Evolutionary conservation across 2,888 invertebrate genomes (phyloP).

Genomic region (Cheiracanthium punctorium): DNA sequence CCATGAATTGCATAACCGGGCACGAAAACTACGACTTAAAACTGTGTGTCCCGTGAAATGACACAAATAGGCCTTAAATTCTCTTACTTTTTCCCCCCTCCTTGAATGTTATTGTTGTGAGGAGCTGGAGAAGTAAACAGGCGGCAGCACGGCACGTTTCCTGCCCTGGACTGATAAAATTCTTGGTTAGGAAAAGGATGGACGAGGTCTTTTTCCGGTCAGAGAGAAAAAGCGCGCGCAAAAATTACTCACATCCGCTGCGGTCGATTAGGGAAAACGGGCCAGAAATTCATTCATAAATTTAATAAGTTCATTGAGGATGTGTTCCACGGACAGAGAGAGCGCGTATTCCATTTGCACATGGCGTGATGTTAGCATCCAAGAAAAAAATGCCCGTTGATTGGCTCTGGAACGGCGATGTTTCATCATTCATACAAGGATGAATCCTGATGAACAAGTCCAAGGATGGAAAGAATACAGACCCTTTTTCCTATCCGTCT

Average conservation of each 20-base stretch:
- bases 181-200: conserved; percentile 8
- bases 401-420: too few relatives aligned
- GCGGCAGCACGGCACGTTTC: background rate
- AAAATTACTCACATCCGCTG: conserved; percentile 21
- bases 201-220: background rate
- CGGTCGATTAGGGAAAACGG: background rate
- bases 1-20: too few relatives aligned
- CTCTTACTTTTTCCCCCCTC: too few relatives aligned
- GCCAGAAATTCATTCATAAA: conserved; percentile 48
- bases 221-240: conserved; percentile 8
- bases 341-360: too few relatives aligned
- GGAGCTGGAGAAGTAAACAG: background rate
- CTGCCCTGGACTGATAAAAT: background rate
- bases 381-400: too few relatives aligned
- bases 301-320: background rate
- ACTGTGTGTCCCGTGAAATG: background rate
- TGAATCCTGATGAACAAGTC: too few relatives aligned
- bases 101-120: background rate
- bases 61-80: background rate
- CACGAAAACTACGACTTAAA: too few relatives aligned
- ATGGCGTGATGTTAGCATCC: too few relatives aligned
- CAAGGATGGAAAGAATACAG: too few relatives aligned
- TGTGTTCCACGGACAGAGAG: too few relatives aligned
- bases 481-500: too few relatives aligned
- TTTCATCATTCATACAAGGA: too few relatives aligned